Percentiles rank a stretch among this genome's conserved stretches.
phyloP scores from a whole-genome alignment of 2,113 vertebrate species.

The Pterocles gutturalis region DNA sequence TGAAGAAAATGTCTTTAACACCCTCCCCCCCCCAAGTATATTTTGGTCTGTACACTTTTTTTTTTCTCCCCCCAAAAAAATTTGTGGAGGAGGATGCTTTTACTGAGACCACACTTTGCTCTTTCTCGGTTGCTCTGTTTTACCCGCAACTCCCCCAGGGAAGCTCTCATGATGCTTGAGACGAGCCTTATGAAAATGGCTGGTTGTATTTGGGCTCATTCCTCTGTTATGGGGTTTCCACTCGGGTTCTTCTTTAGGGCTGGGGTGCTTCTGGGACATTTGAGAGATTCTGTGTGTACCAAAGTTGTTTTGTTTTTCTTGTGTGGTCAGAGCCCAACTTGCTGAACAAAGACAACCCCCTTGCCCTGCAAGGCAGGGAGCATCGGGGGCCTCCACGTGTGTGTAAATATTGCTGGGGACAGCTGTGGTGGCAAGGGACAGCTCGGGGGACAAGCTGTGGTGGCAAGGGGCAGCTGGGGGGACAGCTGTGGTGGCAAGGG shows the following conservation, averaged over 20 bases:
- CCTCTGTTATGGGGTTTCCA: accelerated
- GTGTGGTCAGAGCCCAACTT: background rate
- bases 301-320: background rate
- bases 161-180: background rate
- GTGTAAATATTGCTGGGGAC: too few species aligned
- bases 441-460: too few species aligned
- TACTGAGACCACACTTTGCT: background rate
- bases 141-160: background rate
- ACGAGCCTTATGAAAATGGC: background rate
- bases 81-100: background rate
- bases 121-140: background rate
- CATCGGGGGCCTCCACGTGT: background rate
- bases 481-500: background rate
- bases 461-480: background rate
- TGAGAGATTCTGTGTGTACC: background rate
- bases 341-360: accelerated
- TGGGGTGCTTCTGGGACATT: background rate
- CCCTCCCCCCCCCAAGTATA: background rate
- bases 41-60: background rate
- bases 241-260: background rate
- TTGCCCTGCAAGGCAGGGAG: accelerated
- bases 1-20: background rate
- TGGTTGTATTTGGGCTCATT: background rate
- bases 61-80: accelerated
- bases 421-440: too few species aligned